Base-by-base conservation (phyloP, 1,140 invertebrate species). In the Steinernema khuongi region DNA sequence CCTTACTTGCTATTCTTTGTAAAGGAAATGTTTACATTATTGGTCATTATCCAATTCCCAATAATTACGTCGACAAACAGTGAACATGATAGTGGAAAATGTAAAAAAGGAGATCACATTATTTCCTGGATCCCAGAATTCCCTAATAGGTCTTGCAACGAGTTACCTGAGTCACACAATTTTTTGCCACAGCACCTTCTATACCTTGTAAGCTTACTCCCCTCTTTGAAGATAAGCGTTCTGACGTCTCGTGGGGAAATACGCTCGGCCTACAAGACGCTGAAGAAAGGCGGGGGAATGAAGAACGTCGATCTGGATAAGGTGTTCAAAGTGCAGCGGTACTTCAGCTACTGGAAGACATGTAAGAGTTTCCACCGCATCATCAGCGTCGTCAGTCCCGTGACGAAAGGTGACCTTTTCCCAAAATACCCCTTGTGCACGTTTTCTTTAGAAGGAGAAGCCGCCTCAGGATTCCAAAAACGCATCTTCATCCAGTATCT, bases 401-500 rank as follows among this genome's bases (percentile, higher is more conserved):
- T 78, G 1, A 78, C 41, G 19, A 77, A 79, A 76, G 67, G 50
- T 76, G 14, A 1, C 28, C 36, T 18, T 18, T 0, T 18, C 19
- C 19, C 18, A 28, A 11, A 2, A 74, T 19, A 50, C 0, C 18
- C 31, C 2, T 60, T 36, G 26, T 14, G 68, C 19, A 29, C 11
- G 50, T 71, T 69, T 17, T 1, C 71, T 77, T 43, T 31, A 76
- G 76, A 77, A 74, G 74, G 75, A 4, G 76, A 77, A 36, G 22
- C 0, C 17, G 31, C 14, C 4, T 50, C 60, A 29, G 33, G 68
- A 18, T 79, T 79, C 72, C 74, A 76, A 67, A 74, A 76, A 32
- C 36, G 77, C 2, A 79, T 79, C 18, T 79, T 79, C 67, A 67
- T 79, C 14, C 77, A 79, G 41, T 79, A 79, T 33, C 69, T 79